A percentile compares a stretch with the other conserved stretches of the same genome.
Evolutionary conservation across 2,797 vertebrate species (phyloP).

Genomic region (Tragelaphus eurycerus): DNA sequence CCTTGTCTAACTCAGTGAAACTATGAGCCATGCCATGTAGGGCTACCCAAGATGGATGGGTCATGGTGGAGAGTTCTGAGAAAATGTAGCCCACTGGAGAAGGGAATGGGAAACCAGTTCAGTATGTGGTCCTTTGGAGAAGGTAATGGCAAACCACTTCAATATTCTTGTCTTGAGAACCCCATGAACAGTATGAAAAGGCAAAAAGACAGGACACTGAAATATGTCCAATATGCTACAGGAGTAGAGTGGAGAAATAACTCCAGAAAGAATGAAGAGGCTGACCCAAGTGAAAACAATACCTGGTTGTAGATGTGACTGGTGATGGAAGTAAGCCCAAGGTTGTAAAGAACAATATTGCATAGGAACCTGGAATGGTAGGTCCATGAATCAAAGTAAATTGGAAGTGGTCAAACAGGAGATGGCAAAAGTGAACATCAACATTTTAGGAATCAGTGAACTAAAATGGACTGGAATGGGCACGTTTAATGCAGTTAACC

Average conservation of each 20-base stretch:
- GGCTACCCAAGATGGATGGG: not conserved
- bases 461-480: not conserved
- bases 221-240: not conserved
- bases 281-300: not conserved
- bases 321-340: not conserved
- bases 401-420: not conserved
- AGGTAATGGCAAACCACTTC: too few relatives aligned
- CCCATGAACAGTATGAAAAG: not conserved
- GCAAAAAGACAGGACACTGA: not conserved
- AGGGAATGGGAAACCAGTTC: not conserved
- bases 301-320: not conserved
- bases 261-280: not conserved
- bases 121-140: too few relatives aligned
- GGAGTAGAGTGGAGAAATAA: not conserved
- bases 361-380: not conserved
- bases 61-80: not conserved
- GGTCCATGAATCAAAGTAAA: not conserved
- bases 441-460: not conserved
- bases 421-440: not conserved
- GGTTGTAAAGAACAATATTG: not conserved
- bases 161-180: not conserved
- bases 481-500: not conserved
- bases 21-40: not conserved
- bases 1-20: not conserved
- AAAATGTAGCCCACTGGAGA: not conserved